Percentiles rank a stretch among this genome's conserved stretches.
Conservation (phyloP, 2,113 vertebrate genomes). For the Myodes glareolus region DNA sequence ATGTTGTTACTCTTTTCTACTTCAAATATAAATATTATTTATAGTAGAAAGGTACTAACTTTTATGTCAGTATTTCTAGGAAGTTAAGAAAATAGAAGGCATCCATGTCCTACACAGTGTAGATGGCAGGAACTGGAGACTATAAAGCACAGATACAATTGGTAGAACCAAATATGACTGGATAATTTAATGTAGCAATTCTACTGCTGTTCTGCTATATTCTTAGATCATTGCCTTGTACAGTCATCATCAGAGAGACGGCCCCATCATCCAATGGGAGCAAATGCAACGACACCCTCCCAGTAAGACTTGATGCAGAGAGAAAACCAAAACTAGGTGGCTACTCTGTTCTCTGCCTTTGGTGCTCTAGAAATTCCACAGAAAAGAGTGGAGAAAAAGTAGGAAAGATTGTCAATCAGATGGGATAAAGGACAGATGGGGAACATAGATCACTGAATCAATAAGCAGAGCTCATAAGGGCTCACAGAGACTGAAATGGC, state of each 20-base stretch:
- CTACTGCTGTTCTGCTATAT: too few species aligned
- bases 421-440: not conserved
- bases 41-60: not conserved
- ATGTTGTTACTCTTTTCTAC: not conserved
- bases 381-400: not conserved
- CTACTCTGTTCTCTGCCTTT: fast-evolving
- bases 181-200: too few species aligned
- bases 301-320: not conserved
- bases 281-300: too few species aligned
- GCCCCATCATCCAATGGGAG: not conserved
- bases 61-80: not conserved
- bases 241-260: too few species aligned
- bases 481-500: not conserved
- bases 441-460: not conserved
- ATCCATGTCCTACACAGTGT: not conserved
- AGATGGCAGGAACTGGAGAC: not conserved
- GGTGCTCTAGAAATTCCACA: not conserved
- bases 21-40: not conserved
- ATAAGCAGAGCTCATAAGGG: not conserved
- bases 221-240: too few species aligned
- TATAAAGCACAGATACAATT: not conserved
- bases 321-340: not conserved
- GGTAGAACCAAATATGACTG: not conserved
- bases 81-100: not conserved
- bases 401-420: not conserved